Percentiles rank a stretch among this genome's conserved stretches.
Conservation (phyloP, 2,113 vertebrate genomes). For the Esox niger region DNA sequence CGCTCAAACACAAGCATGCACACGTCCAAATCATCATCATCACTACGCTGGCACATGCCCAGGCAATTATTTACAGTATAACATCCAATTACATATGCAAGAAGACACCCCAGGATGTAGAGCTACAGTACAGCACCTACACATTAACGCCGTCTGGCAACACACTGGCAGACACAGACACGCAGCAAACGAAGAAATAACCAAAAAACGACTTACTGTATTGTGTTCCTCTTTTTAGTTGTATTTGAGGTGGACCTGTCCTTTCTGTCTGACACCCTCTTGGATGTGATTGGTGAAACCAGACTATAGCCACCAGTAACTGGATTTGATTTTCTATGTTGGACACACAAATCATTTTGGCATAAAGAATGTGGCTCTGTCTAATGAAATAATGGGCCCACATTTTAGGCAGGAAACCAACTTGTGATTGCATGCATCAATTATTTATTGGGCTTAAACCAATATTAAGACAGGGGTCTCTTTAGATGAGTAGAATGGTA, state of each 20-base stretch:
- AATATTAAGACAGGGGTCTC: conserved; percentile 64
- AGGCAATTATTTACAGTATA: conserved; percentile 78
- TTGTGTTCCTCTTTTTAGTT: conserved; percentile 37
- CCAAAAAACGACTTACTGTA: conserved; percentile 25
- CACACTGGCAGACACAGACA: conserved; percentile 22
- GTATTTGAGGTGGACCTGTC: conserved; percentile 47
- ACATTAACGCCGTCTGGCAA: conserved; percentile 57
- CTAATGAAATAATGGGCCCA: conserved; percentile 77
- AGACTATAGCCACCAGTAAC: conserved; percentile 64
- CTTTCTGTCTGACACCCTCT: conserved; percentile 47
- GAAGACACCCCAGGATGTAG: conserved; percentile 59
- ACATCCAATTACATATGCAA: conserved; percentile 79
- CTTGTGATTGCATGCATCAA: conserved; percentile 80
- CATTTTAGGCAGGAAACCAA: conserved; percentile 77
- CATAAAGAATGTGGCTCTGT: conserved; percentile 67
- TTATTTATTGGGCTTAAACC: conserved; percentile 75
- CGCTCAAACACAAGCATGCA: conserved; percentile 49
- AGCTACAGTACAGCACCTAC: conserved; percentile 47
- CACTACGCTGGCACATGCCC: conserved; percentile 71
- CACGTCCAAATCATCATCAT: conserved; percentile 56
- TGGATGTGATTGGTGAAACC: conserved; percentile 51
- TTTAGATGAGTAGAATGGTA: conserved; percentile 67
- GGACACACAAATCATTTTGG: conserved; percentile 73
- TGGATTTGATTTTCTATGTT: conserved; percentile 75
- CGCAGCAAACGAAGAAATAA: conserved; percentile 26